phyloP scores from a whole-genome alignment of 1,140 invertebrate genomes.

The Littorina saxatilis region DNA sequence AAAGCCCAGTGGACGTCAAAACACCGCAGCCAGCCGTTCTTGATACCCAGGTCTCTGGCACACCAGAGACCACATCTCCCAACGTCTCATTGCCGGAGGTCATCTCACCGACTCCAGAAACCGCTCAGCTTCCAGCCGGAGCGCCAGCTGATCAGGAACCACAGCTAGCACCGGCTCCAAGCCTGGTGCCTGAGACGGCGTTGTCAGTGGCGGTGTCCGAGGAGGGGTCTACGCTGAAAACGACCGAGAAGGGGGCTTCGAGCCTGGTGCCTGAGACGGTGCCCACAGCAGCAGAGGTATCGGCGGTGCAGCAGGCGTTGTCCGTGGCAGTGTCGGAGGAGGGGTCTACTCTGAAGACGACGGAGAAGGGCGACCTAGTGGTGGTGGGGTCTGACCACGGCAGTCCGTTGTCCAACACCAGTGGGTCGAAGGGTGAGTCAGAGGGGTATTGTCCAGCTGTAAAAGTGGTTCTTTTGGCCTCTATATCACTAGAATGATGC shows the following conservation, averaged over 20 bases:
- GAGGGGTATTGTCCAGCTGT: too few species aligned
- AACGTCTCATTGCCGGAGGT: not conserved
- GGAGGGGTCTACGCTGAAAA: slow-evolving; percentile 52
- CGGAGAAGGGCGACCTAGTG: slow-evolving; percentile 70
- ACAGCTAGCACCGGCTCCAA: not conserved
- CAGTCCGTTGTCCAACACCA: slow-evolving; percentile 63
- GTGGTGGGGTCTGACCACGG: slow-evolving; percentile 66
- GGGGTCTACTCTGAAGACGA: slow-evolving; percentile 57
- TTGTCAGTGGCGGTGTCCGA: not conserved
- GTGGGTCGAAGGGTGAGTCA: slow-evolving; percentile 65
- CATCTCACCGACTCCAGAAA: not conserved
- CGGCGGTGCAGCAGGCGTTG: not conserved
- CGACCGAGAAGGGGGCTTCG: slow-evolving; percentile 59
- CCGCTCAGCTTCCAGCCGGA: not conserved
- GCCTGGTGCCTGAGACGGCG: not conserved
- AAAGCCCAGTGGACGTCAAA: not conserved
- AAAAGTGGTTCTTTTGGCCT: too few species aligned
- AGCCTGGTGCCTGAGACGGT: not conserved
- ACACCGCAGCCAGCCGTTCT: not conserved
- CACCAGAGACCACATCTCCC: not conserved
- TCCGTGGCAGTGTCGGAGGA: slow-evolving; percentile 4
- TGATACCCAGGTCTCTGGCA: not conserved
- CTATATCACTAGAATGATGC: too few species aligned
- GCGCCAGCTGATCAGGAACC: not conserved
- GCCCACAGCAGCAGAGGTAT: not conserved